Conservation (phyloP, 1,140 invertebrate species). For the Leptopilina clavipes region DNA sequence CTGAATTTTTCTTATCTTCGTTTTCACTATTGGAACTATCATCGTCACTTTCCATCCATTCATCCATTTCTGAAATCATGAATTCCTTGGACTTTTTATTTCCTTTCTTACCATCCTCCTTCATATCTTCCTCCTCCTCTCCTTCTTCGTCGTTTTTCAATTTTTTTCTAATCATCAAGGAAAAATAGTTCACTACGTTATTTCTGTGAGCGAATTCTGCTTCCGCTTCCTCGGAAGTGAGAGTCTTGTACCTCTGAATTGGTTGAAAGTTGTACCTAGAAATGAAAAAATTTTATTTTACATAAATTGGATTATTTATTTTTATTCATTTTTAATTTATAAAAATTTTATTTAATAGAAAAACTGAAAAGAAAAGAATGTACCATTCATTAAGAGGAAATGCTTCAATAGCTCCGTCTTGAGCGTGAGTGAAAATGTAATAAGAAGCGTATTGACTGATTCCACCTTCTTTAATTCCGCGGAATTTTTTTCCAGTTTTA, state of each 20-base stretch:
- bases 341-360: no score
- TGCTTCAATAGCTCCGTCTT: conserved; percentile 95
- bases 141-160: conserved; percentile 89
- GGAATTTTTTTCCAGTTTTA: conserved; percentile 93
- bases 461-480: conserved; percentile 93
- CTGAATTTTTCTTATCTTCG: conserved; percentile 81
- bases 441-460: conserved; percentile 96
- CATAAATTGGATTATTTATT: conserved; percentile 1
- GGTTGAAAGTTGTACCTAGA: conserved; percentile 89
- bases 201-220: conserved; percentile 95
- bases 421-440: conserved; percentile 96
- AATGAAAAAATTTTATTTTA: conserved; percentile 36
- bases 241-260: conserved; percentile 91
- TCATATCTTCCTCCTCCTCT: conserved; percentile 82
- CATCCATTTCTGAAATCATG: conserved; percentile 95
- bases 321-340: no score
- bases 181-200: conserved; percentile 96
- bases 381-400: conserved; percentile 96
- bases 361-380: neutral
- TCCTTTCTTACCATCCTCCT: conserved; percentile 74
- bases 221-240: conserved; percentile 97
- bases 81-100: conserved; percentile 79
- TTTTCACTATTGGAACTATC: conserved; percentile 82
- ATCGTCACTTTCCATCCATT: conserved; percentile 89
- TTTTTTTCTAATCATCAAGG: conserved; percentile 92